Percentiles rank a stretch among this genome's conserved stretches.
These are phyloP conservation scores for Enteromius thamalakanensis DNA, from an alignment of 2,797 vertebrate species.

Conservation along the genomic window DNA sequence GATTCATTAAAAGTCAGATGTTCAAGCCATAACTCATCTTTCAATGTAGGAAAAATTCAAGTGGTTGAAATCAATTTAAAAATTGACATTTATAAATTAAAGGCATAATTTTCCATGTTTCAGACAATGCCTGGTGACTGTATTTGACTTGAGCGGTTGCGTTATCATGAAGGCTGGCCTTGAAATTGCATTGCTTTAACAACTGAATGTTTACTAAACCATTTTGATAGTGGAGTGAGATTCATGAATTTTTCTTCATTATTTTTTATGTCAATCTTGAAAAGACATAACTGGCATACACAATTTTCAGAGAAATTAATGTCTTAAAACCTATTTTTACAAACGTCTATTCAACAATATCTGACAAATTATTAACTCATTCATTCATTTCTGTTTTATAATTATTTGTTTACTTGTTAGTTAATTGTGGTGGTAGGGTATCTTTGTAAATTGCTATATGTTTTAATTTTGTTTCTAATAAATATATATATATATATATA, in stretches of 20 bases:
- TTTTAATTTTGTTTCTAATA: no score
- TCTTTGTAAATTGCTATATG: no score
- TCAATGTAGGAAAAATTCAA: neutral
- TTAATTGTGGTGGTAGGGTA: neutral
- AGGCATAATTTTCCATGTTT: neutral
- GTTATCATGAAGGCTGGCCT: neutral
- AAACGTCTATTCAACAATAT: neutral
- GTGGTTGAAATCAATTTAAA: neutral
- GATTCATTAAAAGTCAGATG: neutral
- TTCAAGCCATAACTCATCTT: neutral
- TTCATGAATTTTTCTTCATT: neutral
- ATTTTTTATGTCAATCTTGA: neutral
- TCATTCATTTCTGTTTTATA: neutral
- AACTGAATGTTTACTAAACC: slow-evolving; percentile 13
- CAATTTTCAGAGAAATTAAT: neutral
- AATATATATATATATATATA: no score
- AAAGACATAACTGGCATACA: neutral
- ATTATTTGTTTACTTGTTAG: neutral
- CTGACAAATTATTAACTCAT: neutral
- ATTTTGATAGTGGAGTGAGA: slow-evolving; percentile 3
- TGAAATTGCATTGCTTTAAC: neutral
- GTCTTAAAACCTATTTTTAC: neutral
- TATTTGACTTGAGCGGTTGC: neutral
- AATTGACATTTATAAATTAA: neutral
- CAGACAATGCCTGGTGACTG: neutral